Base-by-base conservation (phyloP, 1,140 invertebrate species). In the Amyelois transitella region DNA sequence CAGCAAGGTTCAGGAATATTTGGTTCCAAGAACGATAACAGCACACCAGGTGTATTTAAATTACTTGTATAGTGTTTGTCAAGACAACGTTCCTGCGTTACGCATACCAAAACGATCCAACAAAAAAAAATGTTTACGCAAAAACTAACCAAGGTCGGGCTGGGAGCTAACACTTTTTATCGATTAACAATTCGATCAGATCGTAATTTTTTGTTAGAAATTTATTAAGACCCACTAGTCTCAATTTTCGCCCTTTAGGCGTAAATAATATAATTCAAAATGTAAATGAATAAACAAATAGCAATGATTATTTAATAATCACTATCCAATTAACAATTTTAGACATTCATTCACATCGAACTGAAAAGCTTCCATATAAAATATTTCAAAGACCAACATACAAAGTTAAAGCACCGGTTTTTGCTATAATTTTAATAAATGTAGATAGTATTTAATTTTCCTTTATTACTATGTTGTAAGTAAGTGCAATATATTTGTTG, bases 1-100 rank as follows among this genome's bases (percentile, higher is more conserved):
- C n/a, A n/a, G n/a, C n/a, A n/a, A 51, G 49, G 58, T 53, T 25
- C 58, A 18, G 18, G n/a, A 20, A 10, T 47, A 14, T 6, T 38
- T 14, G 17, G 4, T 38, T 38, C 32, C 32, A 14, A 38, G 32
- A 38, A 38, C 6, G 6, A 38, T 1, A 14, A 38, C n/a, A 8
- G 8, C 1, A n/a, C 12, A 38, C n/a, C n/a, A 38, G 32, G 32
- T 38, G 32, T 38, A 38, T 38, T 38, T 38, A 38, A 38, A 38
- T 38, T 38, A 38, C 32, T 38, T 38, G 7, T 14, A 14, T 14
- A 38, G 17, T 38, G n/a, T 38, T 38, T 38, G 17, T 38, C 32
- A 4, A 38, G 32, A 12, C 8, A 38, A 14, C 32, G 32, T 14
- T 48, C 21, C 12, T 21, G 19, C 45, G 45, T 48, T 48, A 21